A percentile compares a stretch with the other conserved stretches of the same genome.
These are phyloP conservation scores for Cryptocephalus primarius DNA, from an alignment of 2,888 invertebrate species.

Conservation along the genomic window DNA sequence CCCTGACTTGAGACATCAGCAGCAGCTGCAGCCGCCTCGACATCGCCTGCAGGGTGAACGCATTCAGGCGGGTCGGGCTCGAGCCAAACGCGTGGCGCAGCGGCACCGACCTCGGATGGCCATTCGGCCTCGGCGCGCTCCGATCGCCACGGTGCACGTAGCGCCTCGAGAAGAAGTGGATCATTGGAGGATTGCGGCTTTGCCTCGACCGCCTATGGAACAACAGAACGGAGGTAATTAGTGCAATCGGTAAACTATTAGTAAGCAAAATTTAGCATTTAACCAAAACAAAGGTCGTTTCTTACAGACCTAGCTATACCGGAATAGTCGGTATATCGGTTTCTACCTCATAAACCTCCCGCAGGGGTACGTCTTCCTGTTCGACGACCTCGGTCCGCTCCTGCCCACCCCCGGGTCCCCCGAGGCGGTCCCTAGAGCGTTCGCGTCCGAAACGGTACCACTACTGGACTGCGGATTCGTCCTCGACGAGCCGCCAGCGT, in stretches of 20 bases:
- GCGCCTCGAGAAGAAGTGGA: constrained; percentile 25
- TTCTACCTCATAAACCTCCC: constrained; percentile 22
- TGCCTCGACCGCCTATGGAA: constrained; percentile 21
- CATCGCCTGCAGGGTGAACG: constrained; percentile 18
- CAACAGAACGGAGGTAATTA: background rate
- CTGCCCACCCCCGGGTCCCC: background rate
- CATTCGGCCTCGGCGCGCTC: constrained; percentile 1
- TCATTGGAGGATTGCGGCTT: constrained; percentile 16
- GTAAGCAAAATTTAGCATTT: background rate
- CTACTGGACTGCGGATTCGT: constrained; percentile 4
- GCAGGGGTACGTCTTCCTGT: constrained; percentile 31
- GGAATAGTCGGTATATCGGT: too few relatives aligned
- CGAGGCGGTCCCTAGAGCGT: background rate
- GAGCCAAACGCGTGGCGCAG: constrained; percentile 8
- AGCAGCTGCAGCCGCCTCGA: constrained; percentile 20
- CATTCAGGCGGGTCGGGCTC: constrained; percentile 17
- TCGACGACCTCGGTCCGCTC: constrained; percentile 12
- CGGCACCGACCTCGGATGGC: background rate
- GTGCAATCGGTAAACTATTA: background rate
- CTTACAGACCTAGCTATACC: too few relatives aligned
- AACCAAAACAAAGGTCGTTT: background rate
- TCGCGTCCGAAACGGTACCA: background rate
- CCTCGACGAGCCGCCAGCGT: background rate
- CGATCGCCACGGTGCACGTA: constrained; percentile 18
- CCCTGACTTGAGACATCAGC: constrained; percentile 21